Evolutionary conservation across 2,113 vertebrate species (phyloP).

Genomic region (Ameiurus melas): DNA sequence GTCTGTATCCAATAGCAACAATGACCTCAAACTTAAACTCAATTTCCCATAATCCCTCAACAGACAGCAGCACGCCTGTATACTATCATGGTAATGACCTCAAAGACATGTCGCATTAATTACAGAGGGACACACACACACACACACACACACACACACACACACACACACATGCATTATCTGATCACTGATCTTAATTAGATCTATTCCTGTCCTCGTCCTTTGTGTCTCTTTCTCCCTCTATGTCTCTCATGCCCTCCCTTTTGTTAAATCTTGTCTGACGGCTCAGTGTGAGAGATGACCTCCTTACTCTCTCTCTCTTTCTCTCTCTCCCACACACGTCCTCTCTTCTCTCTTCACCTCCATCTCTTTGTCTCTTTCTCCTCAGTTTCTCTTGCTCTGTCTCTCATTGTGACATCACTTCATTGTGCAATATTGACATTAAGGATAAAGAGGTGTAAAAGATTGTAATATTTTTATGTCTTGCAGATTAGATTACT

Average conservation of each 20-base stretch:
- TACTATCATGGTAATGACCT: conserved; percentile 45
- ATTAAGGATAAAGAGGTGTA: conserved; percentile 4
- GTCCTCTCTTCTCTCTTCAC: background rate
- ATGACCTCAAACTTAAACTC: conserved; percentile 47
- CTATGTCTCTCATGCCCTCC: too few species aligned
- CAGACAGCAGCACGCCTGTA: conserved; percentile 22
- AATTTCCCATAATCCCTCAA: conserved; percentile 50
- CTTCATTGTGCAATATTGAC: conserved; percentile 39
- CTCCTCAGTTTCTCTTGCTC: conserved; percentile 46
- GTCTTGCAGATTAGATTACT: conserved; percentile 1
- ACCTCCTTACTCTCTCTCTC: background rate
- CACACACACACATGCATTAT: conserved; percentile 52
- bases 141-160: background rate
- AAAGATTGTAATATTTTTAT: conserved; percentile 35
- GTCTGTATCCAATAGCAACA: conserved; percentile 66
- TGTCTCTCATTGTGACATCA: conserved; percentile 46
- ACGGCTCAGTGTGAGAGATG: conserved; percentile 8
- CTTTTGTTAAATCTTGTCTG: conserved; percentile 18
- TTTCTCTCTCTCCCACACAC: background rate
- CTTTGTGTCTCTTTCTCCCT: conserved; percentile 21
- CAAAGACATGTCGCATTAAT: conserved; percentile 48
- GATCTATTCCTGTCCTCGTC: conserved; percentile 61
- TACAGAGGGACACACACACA: conserved; percentile 35
- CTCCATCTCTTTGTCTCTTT: conserved; percentile 38
- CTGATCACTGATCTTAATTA: conserved; percentile 70